These are phyloP conservation scores for Epizoanthus fatuus DNA, from an alignment of 92 coral and sea anemone genomes.

Conservation along the genomic window DNA sequence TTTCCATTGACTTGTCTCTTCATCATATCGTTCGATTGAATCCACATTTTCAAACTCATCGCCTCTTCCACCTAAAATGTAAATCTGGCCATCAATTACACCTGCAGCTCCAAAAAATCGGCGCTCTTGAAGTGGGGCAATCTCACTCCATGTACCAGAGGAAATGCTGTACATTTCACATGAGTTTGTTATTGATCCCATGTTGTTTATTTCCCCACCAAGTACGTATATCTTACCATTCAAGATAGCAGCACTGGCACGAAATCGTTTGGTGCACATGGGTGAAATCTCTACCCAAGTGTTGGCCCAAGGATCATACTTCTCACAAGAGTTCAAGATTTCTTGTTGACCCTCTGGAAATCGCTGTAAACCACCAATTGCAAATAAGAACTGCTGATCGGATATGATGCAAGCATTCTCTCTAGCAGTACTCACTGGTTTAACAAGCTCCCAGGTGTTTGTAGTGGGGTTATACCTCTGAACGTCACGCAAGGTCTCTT, in stretches of 20 bases:
- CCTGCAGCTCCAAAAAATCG: too few species aligned
- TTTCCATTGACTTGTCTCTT: too few species aligned
- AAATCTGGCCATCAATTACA: too few species aligned
- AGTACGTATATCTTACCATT: background rate
- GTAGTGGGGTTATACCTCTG: background rate
- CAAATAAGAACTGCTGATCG: background rate
- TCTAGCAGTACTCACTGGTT: background rate
- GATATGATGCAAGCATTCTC: background rate
- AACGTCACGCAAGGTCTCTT: background rate
- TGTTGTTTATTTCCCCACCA: background rate
- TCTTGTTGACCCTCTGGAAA: background rate
- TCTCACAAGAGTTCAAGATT: background rate
- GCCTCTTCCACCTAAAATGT: too few species aligned
- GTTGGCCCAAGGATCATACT: background rate
- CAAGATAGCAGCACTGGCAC: background rate
- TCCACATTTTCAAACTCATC: too few species aligned
- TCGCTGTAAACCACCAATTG: background rate
- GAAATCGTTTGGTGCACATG: background rate
- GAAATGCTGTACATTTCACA: background rate
- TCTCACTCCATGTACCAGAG: background rate
- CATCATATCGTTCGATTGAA: too few species aligned
- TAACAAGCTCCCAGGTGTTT: background rate
- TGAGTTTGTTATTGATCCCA: background rate
- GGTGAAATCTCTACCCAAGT: background rate
- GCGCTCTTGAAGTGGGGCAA: background rate